phyloP scores from a whole-genome alignment of 2,113 vertebrate species.

The Nothocercus nigrocapillus region DNA sequence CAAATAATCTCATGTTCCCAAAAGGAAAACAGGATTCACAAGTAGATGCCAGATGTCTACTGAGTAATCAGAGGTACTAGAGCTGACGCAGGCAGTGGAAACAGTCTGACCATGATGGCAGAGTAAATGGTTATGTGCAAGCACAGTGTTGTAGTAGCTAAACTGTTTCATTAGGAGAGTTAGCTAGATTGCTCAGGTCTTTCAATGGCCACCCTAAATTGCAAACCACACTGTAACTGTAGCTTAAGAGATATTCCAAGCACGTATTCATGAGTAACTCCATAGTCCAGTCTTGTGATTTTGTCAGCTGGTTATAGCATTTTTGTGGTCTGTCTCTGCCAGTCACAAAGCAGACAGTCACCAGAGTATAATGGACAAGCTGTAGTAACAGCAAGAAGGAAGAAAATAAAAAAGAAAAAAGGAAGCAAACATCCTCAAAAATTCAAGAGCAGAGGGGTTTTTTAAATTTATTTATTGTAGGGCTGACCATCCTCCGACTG shows the following conservation, averaged over 20 bases:
- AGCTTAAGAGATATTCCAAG: constrained; percentile 12
- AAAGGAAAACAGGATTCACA: neutral
- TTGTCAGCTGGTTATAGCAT: constrained; percentile 5
- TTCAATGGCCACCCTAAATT: neutral
- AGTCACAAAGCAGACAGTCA: neutral
- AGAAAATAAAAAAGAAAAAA: neutral
- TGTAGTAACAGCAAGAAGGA: neutral
- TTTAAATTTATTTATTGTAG: neutral
- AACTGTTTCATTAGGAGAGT: neutral
- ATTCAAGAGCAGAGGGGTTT: neutral
- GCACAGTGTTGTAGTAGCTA: neutral
- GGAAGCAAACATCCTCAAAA: neutral
- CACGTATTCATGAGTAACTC: neutral
- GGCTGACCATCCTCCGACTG: neutral
- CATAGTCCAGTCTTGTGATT: neutral
- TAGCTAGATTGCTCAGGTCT: neutral
- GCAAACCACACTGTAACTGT: neutral
- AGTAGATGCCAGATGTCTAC: neutral
- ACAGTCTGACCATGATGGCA: neutral
- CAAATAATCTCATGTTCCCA: neutral
- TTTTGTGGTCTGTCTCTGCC: neutral
- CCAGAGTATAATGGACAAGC: neutral
- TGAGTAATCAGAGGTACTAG: neutral
- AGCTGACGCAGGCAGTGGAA: accelerated
- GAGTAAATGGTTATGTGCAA: neutral